Evolutionary conservation across 2,797 vertebrate species (phyloP), one percentile per base, ranked within the genome.

Genomic region (Gallinago nigripennis): DNA sequence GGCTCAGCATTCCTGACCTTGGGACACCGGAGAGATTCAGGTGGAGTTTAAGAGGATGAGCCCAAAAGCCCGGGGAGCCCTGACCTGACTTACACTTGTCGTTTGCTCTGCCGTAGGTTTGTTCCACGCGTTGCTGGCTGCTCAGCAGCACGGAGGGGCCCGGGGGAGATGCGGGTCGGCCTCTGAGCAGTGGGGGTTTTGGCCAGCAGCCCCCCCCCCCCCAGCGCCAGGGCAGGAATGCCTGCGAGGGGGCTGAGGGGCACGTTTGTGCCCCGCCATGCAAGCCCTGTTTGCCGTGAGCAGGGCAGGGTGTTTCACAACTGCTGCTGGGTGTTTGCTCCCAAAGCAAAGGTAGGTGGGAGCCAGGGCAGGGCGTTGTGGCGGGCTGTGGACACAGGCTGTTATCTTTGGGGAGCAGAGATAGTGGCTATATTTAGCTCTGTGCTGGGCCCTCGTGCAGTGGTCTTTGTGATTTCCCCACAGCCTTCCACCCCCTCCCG

Each of bases 361-460:
- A 50, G 71, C 53, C 13, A 6, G 86, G 68, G 91, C 84, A 86
- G 88, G 75, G 91, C 12, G 0, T 19, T 90, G 84, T 20, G 84
- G 58, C 8, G 1, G 17, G 84, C 79, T 87, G 86, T 92, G 79
- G 92, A 96, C 91, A 95, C 35, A 75, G 41, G 24, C 76, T 89
- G 39, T 92, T 96, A 96, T 96, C 96, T 94, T 9, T 71, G n/a
- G 51, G 53, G 57, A 91, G 65, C 46, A 25, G 39, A 92, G 84
- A 94, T 89, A 96, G 82, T 33, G 76, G 30, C 82, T 97, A 97
- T 95, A 95, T 96, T 97, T 96, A 97, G 94, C 64, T 73, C 20
- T 6, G 6, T 84, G 37, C 64, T 85, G 19, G 17, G 33, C 37
- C 27, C 54, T 95, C 78, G 57, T 6, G 4, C n/a, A 81, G 85